Evolutionary conservation across 2,113 vertebrate genomes (phyloP), one percentile per base, ranked within the genome.

Genomic region (Trachemys scripta): DNA sequence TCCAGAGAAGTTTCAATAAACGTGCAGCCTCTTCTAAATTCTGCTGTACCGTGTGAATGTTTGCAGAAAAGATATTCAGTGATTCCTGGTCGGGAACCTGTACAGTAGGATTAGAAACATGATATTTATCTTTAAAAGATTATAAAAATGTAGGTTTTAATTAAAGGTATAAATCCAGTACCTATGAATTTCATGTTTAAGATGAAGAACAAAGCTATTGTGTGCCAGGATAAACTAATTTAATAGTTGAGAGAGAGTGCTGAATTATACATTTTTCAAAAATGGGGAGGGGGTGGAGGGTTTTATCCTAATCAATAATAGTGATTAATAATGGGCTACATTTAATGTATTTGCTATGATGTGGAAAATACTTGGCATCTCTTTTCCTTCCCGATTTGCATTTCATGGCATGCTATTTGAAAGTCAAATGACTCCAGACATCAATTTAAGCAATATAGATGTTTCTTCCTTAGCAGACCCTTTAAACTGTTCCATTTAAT

Each of bases 1-100:
- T 99, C 99, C 99, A 99, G 93, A 99, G 95, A 38, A 99, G 99
- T 25, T 99, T 99, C 96, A 99, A 96, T 25, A 99, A 97, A 22
- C 98, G 98, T 0, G 97, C 97, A 1, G 99, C 99, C 96, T 99
- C 99, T 1, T 99, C 99, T 5, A 99, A 96, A 84, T 98, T 98
- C 86, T 98, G 99, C 97, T 98, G 99, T 72, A 99, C 98, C 10
- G 96, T 98, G 95, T 94, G 98, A 72, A 98, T 85, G n/a, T 94
- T 96, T 3, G 97, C 65, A 4, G 98, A 98, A 42, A 99, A 97
- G 76, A 91, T 92, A 89, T 93, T 98, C 96, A 97, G 96, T 4
- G 98, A 96, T 4, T 95, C 94, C 57, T 96, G 97, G 5, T 97
- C 97, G 3, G 95, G 78, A 81, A 90, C 95, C 99, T 99, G 50